Evolutionary conservation across 2,113 vertebrate genomes (phyloP), one percentile per base, ranked within the genome.

Genomic region (Cebidichthys violaceus): DNA sequence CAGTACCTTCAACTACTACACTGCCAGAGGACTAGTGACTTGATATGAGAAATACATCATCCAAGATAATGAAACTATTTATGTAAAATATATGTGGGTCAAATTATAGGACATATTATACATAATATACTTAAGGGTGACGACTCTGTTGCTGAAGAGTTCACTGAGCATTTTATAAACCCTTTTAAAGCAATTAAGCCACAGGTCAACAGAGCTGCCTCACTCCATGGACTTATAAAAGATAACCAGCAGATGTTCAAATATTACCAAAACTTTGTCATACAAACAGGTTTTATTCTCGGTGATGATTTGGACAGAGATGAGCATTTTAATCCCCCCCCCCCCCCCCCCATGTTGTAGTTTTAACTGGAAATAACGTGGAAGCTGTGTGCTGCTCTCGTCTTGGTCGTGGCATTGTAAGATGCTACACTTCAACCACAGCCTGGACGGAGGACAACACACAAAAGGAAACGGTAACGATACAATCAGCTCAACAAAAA

Each of bases 191-290:
- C 4, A 60, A 41, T 11, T 10, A 50, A 22, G 24, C 6, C 13
- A 24, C 43, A 84, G 17, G 41, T 52, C 29, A 54, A 61, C 55
- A 33, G 20, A 62, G 45, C 45, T 47, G n/a, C 17, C 66, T 43
- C 20, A 57, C 39, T 24, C 7, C 20, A 24, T 22, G 27, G 22
- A 5, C 18, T 31, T 31, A 18, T 64, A n/a, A 62, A 22, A 27
- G 1, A 39, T 10, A 35, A 60, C 3, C 5, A 22, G 27, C 29
- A 67, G 3, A 1, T 47, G 17, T 24, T n/a, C 4, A 18, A 18
- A 70, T 24, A 13, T 39, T 6, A 39, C 2, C 6, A 22, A 60
- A 24, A 50, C 2, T 4, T 45, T 9, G 0, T 27, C 1, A 9
- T 18, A 6, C 2, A 22, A 35, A 54, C 1, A n/a, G 2, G 24